A percentile compares a stretch with the other conserved stretches of the same genome.
Conservation (phyloP, 2,797 vertebrate species). For the Phoeniculus purpureus region DNA sequence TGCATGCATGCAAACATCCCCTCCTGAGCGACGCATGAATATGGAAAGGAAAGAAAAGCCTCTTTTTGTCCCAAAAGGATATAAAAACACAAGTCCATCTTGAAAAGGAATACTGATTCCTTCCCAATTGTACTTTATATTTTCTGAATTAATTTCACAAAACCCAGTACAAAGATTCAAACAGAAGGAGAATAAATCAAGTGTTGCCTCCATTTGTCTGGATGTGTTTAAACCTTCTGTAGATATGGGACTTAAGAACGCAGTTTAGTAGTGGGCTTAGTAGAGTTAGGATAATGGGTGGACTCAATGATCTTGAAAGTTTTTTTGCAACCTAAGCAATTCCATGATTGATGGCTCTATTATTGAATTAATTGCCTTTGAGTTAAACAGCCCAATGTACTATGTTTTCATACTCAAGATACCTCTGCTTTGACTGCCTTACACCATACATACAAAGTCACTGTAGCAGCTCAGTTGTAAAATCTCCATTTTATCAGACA, state of each 20-base stretch:
- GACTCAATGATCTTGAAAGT: too few relatives aligned
- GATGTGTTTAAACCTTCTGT: too few relatives aligned
- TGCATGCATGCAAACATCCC: background rate
- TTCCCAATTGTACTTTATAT: background rate
- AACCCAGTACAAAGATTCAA: background rate
- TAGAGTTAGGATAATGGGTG: too few relatives aligned
- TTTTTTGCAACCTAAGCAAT: too few relatives aligned
- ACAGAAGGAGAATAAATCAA: background rate
- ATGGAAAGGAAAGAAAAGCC: background rate
- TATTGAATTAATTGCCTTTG: background rate
- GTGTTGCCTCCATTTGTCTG: background rate
- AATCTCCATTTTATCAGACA: background rate
- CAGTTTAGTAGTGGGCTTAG: too few relatives aligned
- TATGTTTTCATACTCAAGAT: background rate
- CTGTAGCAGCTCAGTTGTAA: background rate
- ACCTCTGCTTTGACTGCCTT: background rate
- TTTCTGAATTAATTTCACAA: slow-evolving; percentile 28
- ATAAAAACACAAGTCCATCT: background rate
- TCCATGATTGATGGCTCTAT: too few relatives aligned
- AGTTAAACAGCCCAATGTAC: background rate
- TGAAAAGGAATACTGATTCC: background rate
- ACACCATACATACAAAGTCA: background rate
- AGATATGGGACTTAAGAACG: too few relatives aligned
- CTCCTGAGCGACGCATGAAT: background rate
- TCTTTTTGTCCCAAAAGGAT: background rate